Evolutionary conservation across 2,888 invertebrate genomes (phyloP).

Genomic region (Trachelus stipa): DNA sequence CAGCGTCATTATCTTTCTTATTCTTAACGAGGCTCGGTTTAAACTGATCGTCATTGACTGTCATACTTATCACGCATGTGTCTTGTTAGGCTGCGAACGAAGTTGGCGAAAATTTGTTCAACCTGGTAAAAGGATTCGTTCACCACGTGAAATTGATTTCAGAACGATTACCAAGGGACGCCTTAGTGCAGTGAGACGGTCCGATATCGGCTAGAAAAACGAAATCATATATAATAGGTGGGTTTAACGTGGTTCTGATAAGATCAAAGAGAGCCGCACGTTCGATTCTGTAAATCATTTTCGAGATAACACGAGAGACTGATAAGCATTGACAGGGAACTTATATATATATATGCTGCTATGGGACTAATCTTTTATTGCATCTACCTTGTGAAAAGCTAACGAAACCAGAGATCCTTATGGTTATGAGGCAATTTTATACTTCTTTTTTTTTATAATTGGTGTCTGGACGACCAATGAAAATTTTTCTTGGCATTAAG

Average conservation of each 20-base stretch:
- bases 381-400: background rate
- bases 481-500: background rate
- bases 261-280: slow-evolving; percentile 24
- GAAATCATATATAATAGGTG: slow-evolving; percentile 18
- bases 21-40: background rate
- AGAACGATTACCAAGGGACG: background rate
- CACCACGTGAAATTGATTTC: background rate
- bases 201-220: background rate
- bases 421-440: background rate
- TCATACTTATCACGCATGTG: background rate
- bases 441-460: background rate
- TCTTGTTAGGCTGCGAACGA: background rate
- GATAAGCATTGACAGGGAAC: slow-evolving; percentile 2
- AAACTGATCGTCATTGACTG: background rate
- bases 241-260: slow-evolving; percentile 24
- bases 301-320: background rate
- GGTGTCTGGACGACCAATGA: background rate
- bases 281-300: slow-evolving; percentile 21
- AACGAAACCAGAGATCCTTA: background rate
- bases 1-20: background rate
- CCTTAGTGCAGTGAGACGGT: background rate
- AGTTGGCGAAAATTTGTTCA: background rate
- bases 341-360: background rate
- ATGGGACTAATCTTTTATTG: slow-evolving; percentile 2
- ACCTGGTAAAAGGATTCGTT: background rate